Percentiles rank a stretch among this genome's conserved stretches.
Conservation (phyloP, 2,888 invertebrate genomes). For the Tromatobia lineatoria region DNA sequence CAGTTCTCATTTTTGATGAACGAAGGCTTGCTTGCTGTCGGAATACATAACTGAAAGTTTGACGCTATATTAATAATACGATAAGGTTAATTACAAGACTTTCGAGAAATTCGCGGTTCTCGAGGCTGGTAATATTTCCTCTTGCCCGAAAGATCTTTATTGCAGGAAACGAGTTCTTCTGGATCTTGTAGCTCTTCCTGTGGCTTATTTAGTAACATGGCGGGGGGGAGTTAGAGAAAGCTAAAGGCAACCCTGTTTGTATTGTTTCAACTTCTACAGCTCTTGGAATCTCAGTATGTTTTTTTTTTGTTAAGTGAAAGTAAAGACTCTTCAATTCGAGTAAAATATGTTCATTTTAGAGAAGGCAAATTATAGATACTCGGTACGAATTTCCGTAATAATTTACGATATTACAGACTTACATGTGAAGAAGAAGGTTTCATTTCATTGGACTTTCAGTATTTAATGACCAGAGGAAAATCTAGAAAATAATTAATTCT, state of each 20-base stretch:
- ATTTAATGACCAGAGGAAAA: too few relatives aligned
- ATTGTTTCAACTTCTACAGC: neutral
- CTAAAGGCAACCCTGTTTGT: neutral
- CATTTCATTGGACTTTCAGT: too few relatives aligned
- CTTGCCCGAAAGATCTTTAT: slow-evolving; percentile 22
- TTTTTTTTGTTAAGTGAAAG: neutral
- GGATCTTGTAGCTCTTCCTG: slow-evolving; percentile 23
- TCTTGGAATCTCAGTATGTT: neutral
- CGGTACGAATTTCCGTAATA: too few relatives aligned
- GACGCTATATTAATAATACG: slow-evolving; percentile 76
- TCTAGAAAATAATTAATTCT: too few relatives aligned
- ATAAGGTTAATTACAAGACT: slow-evolving; percentile 76
- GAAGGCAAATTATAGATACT: neutral
- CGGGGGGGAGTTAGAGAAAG: too few relatives aligned
- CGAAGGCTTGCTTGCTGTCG: slow-evolving; percentile 8
- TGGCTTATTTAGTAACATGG: neutral
- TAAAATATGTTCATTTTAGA: neutral
- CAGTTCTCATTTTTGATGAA: slow-evolving; percentile 6
- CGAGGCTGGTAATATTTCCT: slow-evolving; percentile 3
- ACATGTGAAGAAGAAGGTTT: too few relatives aligned
- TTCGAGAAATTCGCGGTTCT: slow-evolving; percentile 12
- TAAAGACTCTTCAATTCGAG: neutral
- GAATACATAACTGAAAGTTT: slow-evolving; percentile 45
- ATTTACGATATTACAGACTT: too few relatives aligned
- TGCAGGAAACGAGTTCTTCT: slow-evolving; percentile 56